phyloP scores from a whole-genome alignment of 2,113 vertebrate genomes.

The Pelecanoides urinatrix region DNA sequence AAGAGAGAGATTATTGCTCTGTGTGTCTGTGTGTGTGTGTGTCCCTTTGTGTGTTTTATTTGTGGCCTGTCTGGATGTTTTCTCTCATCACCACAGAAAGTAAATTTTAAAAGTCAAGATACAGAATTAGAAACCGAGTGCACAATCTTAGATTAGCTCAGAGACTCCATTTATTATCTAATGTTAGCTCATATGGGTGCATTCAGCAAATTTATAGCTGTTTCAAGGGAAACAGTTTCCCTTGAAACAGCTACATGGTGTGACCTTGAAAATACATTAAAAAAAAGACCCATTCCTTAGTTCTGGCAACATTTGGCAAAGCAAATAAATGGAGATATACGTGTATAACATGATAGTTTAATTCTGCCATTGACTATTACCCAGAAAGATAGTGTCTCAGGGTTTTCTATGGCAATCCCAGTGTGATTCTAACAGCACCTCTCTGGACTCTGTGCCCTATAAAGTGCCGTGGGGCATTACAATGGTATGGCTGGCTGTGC shows the following conservation, averaged over 20 bases:
- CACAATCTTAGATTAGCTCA: slow-evolving; percentile 56
- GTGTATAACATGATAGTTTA: background rate
- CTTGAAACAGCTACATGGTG: background rate
- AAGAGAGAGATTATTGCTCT: background rate
- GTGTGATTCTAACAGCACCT: background rate
- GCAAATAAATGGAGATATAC: background rate
- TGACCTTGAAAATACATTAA: background rate
- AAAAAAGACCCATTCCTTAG: background rate
- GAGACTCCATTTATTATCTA: slow-evolving; percentile 43
- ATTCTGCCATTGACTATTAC: background rate
- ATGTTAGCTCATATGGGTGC: background rate
- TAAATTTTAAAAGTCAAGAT: slow-evolving; percentile 64
- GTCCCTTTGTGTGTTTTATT: background rate
- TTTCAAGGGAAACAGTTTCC: slow-evolving; percentile 21
- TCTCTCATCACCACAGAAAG: background rate
- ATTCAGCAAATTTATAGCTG: slow-evolving; percentile 29
- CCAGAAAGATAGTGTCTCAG: background rate
- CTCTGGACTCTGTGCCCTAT: background rate
- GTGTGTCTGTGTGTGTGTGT: background rate
- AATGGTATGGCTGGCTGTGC: background rate
- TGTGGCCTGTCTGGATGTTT: slow-evolving; percentile 37
- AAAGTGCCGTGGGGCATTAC: background rate
- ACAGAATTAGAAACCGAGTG: slow-evolving; percentile 61
- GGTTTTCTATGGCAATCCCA: background rate
- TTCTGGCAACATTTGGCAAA: background rate